A percentile compares a stretch with the other conserved stretches of the same genome.
phyloP scores from a whole-genome alignment of 2,888 invertebrate genomes.

The Branchipolynoe longqiensis region DNA sequence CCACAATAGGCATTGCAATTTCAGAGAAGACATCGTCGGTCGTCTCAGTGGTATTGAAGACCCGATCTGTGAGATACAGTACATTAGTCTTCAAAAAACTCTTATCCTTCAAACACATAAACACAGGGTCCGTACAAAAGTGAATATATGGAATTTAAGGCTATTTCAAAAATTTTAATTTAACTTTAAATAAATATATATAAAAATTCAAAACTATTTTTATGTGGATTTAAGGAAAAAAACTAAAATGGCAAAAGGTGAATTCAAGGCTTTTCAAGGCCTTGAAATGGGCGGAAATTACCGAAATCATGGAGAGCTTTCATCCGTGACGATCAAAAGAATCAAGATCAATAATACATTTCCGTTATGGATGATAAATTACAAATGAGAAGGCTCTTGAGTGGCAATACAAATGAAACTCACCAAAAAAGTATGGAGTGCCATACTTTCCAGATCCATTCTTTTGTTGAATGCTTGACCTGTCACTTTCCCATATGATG shows the following conservation, averaged over 20 bases:
- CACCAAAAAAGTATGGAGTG: slow-evolving; percentile 20
- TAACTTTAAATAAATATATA: neutral
- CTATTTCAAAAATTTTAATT: neutral
- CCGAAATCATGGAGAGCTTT: too few species aligned
- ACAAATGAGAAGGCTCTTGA: too few species aligned
- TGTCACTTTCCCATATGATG: neutral
- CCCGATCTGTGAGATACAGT: slow-evolving; percentile 78
- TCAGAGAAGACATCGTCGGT: slow-evolving; percentile 76
- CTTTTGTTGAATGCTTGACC: slow-evolving; percentile 13
- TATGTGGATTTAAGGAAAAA: too few species aligned
- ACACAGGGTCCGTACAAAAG: slow-evolving; percentile 4
- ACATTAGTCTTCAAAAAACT: too few species aligned
- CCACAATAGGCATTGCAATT: slow-evolving; percentile 74
- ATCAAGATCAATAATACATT: neutral
- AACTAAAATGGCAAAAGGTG: too few species aligned
- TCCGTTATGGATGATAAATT: too few species aligned
- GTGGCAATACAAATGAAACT: neutral
- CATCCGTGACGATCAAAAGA: neutral
- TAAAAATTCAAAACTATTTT: too few species aligned
- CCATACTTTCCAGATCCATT: slow-evolving; percentile 6
- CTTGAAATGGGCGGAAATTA: too few species aligned
- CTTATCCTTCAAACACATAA: too few species aligned
- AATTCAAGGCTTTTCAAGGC: too few species aligned
- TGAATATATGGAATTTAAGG: neutral
- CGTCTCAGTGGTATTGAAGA: slow-evolving; percentile 73